phyloP scores from a whole-genome alignment of 2,797 vertebrate genomes.

The Lepus oiostolus region DNA sequence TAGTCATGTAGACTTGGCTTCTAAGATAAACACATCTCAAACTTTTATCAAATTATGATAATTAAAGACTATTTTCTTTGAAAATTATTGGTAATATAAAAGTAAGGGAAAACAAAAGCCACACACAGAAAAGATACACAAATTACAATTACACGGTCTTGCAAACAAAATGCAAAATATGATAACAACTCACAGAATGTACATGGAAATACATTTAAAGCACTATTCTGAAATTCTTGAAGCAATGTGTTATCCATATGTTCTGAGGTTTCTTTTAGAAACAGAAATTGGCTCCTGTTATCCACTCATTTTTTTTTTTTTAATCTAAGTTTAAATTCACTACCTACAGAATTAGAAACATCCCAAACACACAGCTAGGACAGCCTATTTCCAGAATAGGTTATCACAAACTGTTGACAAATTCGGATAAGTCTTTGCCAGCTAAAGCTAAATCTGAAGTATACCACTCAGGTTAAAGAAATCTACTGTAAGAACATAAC shows the following conservation, averaged over 20 bases:
- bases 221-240: conserved; percentile 52
- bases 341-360: conserved; percentile 59
- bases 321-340: conserved; percentile 43
- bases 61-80: conserved; percentile 35
- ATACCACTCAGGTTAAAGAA: neutral
- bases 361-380: conserved; percentile 26
- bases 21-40: conserved; percentile 26
- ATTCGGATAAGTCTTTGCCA: conserved; percentile 59
- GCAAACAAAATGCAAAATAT: conserved; percentile 24
- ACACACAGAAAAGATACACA: conserved; percentile 50
- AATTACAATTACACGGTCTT: conserved; percentile 42
- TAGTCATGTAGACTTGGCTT: neutral
- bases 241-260: neutral
- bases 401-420: conserved; percentile 35
- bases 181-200: conserved; percentile 50
- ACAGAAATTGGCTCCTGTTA: conserved; percentile 49
- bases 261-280: conserved; percentile 35
- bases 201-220: conserved; percentile 43
- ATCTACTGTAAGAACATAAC: neutral
- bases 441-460: conserved; percentile 67
- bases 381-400: conserved; percentile 54
- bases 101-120: conserved; percentile 48
- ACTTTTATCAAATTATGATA: conserved; percentile 41
- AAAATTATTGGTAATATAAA: conserved; percentile 49
- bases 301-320: conserved; percentile 31